Conservation (phyloP, 2,888 invertebrate species). For the Caenorhabditis imperialis region DNA sequence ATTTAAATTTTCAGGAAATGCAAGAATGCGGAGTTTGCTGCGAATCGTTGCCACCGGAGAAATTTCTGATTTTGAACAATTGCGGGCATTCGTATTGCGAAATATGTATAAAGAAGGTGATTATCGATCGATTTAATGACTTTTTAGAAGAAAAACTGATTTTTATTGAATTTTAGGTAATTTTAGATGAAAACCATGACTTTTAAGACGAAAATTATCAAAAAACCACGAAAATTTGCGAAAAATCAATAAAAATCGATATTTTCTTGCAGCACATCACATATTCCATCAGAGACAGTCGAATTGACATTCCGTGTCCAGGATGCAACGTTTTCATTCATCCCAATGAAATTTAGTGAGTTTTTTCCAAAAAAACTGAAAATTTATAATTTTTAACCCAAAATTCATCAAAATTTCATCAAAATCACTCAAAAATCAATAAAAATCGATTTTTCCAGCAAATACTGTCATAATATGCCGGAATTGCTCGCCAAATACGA, state of each 20-base stretch:
- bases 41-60: neutral
- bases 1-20: neutral
- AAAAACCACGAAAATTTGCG: no score
- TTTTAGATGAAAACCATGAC: neutral
- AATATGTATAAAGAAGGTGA: conserved; percentile 1
- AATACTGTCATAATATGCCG: neutral
- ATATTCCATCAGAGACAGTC: conserved; percentile 11
- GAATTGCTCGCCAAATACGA: conserved; percentile 20
- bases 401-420: neutral
- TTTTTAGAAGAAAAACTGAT: neutral
- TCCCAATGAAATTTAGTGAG: conserved; percentile 27
- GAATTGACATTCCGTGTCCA: conserved; percentile 28
- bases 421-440: neutral
- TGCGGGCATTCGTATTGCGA: conserved; percentile 11
- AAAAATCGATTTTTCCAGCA: conserved; percentile 4
- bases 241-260: no score
- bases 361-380: neutral
- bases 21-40: conserved; percentile 17
- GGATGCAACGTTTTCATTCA: conserved; percentile 18
- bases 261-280: conserved; percentile 30
- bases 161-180: neutral
- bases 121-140: neutral
- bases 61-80: neutral
- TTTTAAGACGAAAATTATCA: no score
- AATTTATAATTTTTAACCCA: neutral